Evolutionary conservation across 2,888 invertebrate species (phyloP), one percentile per base, ranked within the genome.

Genomic region (Osmoderma eremita): DNA sequence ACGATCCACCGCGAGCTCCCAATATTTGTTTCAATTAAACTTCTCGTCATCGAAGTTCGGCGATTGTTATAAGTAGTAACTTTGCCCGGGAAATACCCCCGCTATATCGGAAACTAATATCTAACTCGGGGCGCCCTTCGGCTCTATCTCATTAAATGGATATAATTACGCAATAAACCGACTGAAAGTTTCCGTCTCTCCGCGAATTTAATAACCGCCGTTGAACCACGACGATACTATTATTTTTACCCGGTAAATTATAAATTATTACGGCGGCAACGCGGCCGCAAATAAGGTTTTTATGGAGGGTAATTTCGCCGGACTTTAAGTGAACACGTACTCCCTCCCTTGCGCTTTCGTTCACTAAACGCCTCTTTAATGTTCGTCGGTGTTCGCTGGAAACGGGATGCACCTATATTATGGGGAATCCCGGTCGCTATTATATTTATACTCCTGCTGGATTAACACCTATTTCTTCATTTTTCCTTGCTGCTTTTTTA

Each of bases 1-100:
- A 42, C 58, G 30, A 61, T 61, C 24, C 30, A 58, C 58, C 45
- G 58, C 15, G 15, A 24, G 24, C 5, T 30, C 39, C 49, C 30
- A 63, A 63, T 63, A 63, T 53, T 53, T 63, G 42, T 51, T 63
- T 63, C 53, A 63, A 63, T 63, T 63, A 63, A 63, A 63, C 41
- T 63, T 63, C 51, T n/a, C 12, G 42, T 3, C 51, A 30, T 1
- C 51, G 41, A 63, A 63, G 53, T 50, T 50, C 17, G n/a, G 51
- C 50, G 39, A 63, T 53, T 53, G 51, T 53, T 63, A n/a, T 53
- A 63, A 63, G 51, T n/a, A n/a, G n/a, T 51, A 53, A 63, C 53
- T 42, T 53, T 30, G 63, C 30, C n/a, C 6, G 42, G 24, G 12
- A 30, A 41, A 42, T 53, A 51, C 53, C 63, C 42, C 39, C 41